Base-by-base conservation (phyloP, 2,888 invertebrate species). In the Rhingia rostrata region DNA sequence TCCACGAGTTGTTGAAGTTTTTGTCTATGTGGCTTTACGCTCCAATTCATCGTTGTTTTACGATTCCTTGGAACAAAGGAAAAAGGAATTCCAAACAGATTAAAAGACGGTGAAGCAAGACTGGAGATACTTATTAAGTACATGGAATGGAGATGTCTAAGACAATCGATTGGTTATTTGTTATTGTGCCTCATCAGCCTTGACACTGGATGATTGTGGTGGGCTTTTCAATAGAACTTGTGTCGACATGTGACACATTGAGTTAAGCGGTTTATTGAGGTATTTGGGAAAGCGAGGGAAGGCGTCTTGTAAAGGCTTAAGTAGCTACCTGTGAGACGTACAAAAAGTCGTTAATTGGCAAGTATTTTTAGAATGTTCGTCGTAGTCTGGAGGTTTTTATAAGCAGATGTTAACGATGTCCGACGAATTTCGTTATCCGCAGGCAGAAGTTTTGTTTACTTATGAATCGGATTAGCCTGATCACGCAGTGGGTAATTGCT, bases 41-140 rank as follows among this genome's bases (percentile, higher is more conserved):
- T 77, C 54, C 61, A 77, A 77, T 77, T 67, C 9, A 14, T 3
- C 9, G 58, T 43, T 66, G 43, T 51, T n/a, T 61, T 45, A 45
- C 51, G 35, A 51, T 51, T 33, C 10, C 41, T 30, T 10, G n/a
- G 58, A 22, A 41, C 35, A 33, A 30, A 69, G 22, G 56, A 43
- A 67, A 56, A 54, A 53, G 53, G 43, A 58, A 60, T 14, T 30
- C 45, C 45, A 73, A 54, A 73, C 54, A 45, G 73, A 63, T 73
- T 47, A 73, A 63, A n/a, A 54, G 35, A 61, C 43, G 14, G 54
- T 53, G 14, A 45, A 67, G 54, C 45, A 45, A 4, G 43, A 64
- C 32, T 12, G 51, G 51, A 53, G 41, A 9, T 6, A 39, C n/a
- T 39, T 12, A 12, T 45, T 60, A 60, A 70, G 63, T 73, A 54